A percentile compares a stretch with the other conserved stretches of the same genome.
Conservation (phyloP, 2,113 vertebrate species). For the Apeltes quadracus region DNA sequence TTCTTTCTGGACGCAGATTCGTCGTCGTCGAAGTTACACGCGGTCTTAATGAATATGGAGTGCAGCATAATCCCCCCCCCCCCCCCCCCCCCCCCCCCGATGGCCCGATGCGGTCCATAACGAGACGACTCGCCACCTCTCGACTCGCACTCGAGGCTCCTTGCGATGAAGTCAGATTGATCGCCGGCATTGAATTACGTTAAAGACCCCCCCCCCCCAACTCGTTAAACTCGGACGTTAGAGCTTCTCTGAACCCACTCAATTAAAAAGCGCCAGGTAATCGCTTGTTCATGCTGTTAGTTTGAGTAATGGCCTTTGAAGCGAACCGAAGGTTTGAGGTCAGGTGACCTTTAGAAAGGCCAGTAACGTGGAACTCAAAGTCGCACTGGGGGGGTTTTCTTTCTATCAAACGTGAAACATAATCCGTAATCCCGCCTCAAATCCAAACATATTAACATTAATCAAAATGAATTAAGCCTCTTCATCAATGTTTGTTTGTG, state of each 20-base stretch:
- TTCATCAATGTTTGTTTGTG: conserved; percentile 55
- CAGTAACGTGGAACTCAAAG: conserved; percentile 53
- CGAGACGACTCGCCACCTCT: conserved; percentile 69
- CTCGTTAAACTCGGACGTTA: conserved; percentile 73
- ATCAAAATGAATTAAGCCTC: conserved; percentile 63
- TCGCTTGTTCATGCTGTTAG: conserved; percentile 67
- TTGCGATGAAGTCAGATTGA: conserved; percentile 77
- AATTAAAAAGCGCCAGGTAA: conserved; percentile 79
- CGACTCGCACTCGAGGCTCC: conserved; percentile 48
- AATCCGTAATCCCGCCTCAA: conserved; percentile 16
- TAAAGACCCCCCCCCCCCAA: conserved; percentile 38
- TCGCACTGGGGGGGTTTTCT: not conserved
- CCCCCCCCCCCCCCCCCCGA: too few relatives aligned
- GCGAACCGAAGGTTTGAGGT: conserved; percentile 36
- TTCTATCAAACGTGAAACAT: conserved; percentile 22
- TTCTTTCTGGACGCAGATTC: not conserved
- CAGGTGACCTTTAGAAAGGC: conserved; percentile 64
- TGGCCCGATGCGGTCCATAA: conserved; percentile 76
- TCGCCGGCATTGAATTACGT: conserved; percentile 78
- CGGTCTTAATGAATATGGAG: conserved; percentile 68
- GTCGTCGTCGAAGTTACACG: too few relatives aligned
- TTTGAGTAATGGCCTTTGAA: conserved; percentile 71
- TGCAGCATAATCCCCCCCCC: conserved; percentile 19
- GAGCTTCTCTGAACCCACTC: conserved; percentile 72
- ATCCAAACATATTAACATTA: conserved; percentile 54